Evolutionary conservation across 2,888 invertebrate species (phyloP), one percentile per base, ranked within the genome.

Genomic region (Pecten maximus): DNA sequence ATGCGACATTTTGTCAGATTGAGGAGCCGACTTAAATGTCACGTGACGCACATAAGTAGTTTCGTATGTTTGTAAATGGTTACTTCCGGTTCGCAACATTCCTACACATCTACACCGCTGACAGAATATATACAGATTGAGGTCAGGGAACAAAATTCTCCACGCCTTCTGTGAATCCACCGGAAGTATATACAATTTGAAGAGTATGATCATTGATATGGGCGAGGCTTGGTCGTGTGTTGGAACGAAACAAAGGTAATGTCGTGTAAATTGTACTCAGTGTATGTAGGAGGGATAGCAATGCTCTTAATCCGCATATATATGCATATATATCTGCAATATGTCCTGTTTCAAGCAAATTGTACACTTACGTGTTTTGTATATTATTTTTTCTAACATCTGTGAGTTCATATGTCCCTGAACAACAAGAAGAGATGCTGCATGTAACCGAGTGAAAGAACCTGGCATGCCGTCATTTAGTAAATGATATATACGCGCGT

Each of bases 1-100:
- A 74, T 74, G 74, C 28, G 74, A 74, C 74, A 74, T 74, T 74
- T 74, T 28, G 74, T 74, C 35, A 6, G 74, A 74, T 74, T 74
- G 74, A 74, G 35, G 74, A 74, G 74, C 74, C 15, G 35, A 35
- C 74, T 28, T 74, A 74, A 74, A 74, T 28, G 74, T 35, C 74
- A 74, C 74, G 28, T 35, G 35, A 74, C 74, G 74, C 15, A 74
- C 35, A 74, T 74, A 74, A 74, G 74, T 74, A 74, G 74, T 28
- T 74, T 74, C n/a, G 60, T 60, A 60, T 6, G 23, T 60, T 60
- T 74, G 74, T 74, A 28, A 74, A 74, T 35, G 19, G 74, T 74
- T 28, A 74, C 74, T 74, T 74, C 74, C 74, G 74, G 28, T 74
- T 74, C 35, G 35, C 16, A 74, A 74, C 74, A 74, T 74, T 74